These are phyloP conservation scores for Scopus umbretta DNA, from an alignment of 2,113 vertebrate genomes.

Conservation along the genomic window DNA sequence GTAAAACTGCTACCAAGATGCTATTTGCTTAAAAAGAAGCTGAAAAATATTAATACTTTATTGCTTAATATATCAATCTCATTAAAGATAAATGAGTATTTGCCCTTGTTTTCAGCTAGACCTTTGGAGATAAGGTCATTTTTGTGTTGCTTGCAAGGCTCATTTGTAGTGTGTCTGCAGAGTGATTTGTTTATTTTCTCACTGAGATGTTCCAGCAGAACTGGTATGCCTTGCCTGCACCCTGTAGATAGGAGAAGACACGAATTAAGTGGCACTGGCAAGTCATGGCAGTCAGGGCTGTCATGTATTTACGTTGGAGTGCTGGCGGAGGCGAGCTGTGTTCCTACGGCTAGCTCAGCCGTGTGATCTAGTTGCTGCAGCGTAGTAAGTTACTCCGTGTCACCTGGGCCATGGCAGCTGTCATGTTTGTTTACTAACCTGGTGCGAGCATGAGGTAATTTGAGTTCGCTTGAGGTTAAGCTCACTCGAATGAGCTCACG, in stretches of 20 bases:
- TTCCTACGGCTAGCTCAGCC: neutral
- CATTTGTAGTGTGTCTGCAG: neutral
- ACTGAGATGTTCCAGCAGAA: neutral
- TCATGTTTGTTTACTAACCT: neutral
- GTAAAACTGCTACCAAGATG: neutral
- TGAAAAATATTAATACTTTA: neutral
- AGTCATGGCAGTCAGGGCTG: neutral
- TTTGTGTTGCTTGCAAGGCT: neutral
- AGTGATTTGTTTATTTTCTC: neutral
- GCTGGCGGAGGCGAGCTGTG: neutral
- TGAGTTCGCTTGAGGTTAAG: neutral
- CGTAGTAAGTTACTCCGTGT: too few species aligned
- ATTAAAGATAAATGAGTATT: neutral
- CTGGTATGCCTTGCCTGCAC: neutral
- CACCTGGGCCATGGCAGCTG: neutral
- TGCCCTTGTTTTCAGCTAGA: neutral
- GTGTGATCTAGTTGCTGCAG: neutral
- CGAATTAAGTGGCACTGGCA: neutral
- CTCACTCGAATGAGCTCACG: rapidly evolving
- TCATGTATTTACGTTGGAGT: rapidly evolving
- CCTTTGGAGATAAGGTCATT: neutral
- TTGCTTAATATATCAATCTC: neutral
- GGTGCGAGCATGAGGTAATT: neutral
- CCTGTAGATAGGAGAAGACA: neutral
- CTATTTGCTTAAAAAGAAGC: neutral